Base-by-base conservation (phyloP, 2,113 vertebrate species). In the Rhynchomys soricoides region DNA sequence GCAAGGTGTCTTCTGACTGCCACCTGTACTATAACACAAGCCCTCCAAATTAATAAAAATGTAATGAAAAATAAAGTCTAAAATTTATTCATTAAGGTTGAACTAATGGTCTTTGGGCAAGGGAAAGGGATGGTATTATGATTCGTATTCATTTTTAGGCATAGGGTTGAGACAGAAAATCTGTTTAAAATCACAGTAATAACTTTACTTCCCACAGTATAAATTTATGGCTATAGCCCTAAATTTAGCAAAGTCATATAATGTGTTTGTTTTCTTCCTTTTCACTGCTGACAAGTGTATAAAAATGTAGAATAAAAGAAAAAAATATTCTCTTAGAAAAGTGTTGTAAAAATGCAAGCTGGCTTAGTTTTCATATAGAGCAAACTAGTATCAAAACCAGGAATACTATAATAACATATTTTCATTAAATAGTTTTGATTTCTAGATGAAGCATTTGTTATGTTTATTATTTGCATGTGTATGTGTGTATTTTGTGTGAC, bases 401-500 rank as follows among this genome's bases (percentile, higher is more conserved):
- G 90, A 88, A 83, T 78, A 11, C 22, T 68, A 74, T 86, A 70
- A 68, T 81, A 70, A 86, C 1, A 86, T 57, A 79, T 89, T 95
- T 74, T 55, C 52, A 66, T 79, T 90, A 88, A 92, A 57, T 50
- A 89, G 10, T 94, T 94, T 93, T 83, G 40, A 79, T 37, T 95
- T 93, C 92, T n/a, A 57, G 19, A 86, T 21, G 43, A 22, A 16
- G 15, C 4, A 43, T 62, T 83, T 29, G 37, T 29, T 59, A 17
- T 43, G 37, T 62, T 83, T 43, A 62, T 83, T 62, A 9, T 43
- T 83, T 59, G 8, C 48, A 10, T 64, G 15, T 85, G 40, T 45
- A 43, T 83, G 4, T 85, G 26, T 64, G 4, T 85, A 34, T 21
- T 86, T 64, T 86, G 29, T 86, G 40, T 48, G 59, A 64, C 26